A percentile compares a stretch with the other conserved stretches of the same genome.
Conservation (phyloP, 2,888 invertebrate species). For the Chydorus sphaericus region DNA sequence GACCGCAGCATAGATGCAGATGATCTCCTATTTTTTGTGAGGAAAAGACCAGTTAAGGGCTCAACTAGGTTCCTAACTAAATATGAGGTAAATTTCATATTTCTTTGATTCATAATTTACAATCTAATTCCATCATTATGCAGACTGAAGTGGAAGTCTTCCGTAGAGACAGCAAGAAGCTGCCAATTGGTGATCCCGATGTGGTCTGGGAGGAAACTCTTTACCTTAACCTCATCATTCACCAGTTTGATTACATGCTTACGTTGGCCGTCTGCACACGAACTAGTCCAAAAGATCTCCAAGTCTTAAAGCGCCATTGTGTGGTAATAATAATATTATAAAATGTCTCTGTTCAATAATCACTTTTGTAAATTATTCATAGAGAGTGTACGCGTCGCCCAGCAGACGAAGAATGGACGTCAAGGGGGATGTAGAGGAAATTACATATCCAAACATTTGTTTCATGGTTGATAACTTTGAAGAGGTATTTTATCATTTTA, state of each 20-base stretch:
- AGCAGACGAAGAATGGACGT: conserved; percentile 93
- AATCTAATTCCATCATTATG: conserved; percentile 9
- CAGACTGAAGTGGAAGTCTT: conserved; percentile 93
- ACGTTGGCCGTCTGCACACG: conserved; percentile 95
- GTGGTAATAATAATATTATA: conserved; percentile 39
- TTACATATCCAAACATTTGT: conserved; percentile 97
- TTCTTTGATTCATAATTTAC: conserved; percentile 22
- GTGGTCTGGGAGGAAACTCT: conserved; percentile 99
- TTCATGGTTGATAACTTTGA: conserved; percentile 99
- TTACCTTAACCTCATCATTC: conserved; percentile 89
- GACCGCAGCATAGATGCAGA: conserved; percentile 81
- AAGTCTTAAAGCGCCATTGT: conserved; percentile 80
- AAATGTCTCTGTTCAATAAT: background rate
- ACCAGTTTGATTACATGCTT: conserved; percentile 95
- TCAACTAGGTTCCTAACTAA: conserved; percentile 75
- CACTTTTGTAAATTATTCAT: conserved; percentile 18
- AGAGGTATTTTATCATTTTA: conserved; percentile 44
- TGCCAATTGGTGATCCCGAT: conserved; percentile 89
- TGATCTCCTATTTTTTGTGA: conserved; percentile 89
- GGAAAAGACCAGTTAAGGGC: conserved; percentile 76
- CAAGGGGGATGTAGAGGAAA: conserved; percentile 95
- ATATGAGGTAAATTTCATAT: conserved; percentile 49
- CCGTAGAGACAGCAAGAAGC: conserved; percentile 88
- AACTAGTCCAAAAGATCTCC: conserved; percentile 92
- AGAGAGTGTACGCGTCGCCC: conserved; percentile 90